Conservation (phyloP, 2,113 vertebrate genomes). For the Athene noctua region DNA sequence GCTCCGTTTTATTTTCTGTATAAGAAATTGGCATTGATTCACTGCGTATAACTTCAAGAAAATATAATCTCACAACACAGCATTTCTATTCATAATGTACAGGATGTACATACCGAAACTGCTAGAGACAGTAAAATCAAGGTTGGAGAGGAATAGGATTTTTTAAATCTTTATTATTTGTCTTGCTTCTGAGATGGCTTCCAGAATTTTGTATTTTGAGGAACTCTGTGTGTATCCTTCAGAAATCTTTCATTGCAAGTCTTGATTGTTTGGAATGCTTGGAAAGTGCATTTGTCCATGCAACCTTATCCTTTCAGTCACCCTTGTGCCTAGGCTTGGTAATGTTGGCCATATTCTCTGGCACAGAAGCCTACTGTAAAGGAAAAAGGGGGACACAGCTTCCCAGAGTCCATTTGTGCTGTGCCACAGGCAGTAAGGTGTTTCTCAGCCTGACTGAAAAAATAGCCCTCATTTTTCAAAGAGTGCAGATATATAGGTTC, state of each 20-base stretch:
- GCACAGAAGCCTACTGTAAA: neutral
- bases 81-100: neutral
- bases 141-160: neutral
- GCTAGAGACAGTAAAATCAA: neutral
- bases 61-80: neutral
- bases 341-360: neutral
- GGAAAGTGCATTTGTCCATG: neutral
- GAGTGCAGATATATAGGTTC: neutral
- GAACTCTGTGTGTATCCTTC: neutral
- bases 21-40: neutral
- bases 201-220: neutral
- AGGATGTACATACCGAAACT: neutral
- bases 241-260: neutral
- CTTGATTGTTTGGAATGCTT: neutral
- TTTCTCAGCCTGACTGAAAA: neutral
- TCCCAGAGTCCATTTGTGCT: neutral
- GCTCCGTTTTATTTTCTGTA: neutral
- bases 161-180: neutral
- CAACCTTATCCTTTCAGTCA: neutral
- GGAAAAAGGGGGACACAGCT: neutral
- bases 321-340: neutral
- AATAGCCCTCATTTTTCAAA: neutral
- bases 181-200: neutral
- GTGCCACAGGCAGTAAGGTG: neutral
- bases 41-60: neutral